Conservation (phyloP, 1,140 invertebrate genomes). For the Mercenaria mercenaria region DNA sequence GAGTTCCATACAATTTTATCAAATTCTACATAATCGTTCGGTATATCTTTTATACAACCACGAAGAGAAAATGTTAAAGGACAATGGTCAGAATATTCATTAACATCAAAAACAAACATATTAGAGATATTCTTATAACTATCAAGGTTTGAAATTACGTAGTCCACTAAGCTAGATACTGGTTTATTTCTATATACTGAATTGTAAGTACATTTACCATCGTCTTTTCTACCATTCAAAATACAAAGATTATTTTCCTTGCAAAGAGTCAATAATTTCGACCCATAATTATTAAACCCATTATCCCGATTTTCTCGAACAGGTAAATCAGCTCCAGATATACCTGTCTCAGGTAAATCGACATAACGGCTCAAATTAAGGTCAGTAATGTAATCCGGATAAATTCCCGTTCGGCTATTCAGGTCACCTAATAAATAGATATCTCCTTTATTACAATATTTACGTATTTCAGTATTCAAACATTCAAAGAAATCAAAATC, state of each 20-base stretch:
- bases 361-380: conserved; percentile 34
- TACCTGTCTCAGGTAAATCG: neutral
- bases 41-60: neutral
- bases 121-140: neutral
- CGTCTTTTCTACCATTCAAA: conserved; percentile 4
- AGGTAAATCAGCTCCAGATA: neutral
- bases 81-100: neutral
- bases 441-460: neutral
- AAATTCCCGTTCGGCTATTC: neutral
- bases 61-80: neutral
- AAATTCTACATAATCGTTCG: neutral
- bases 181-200: neutral
- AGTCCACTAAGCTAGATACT: conserved; percentile 4
- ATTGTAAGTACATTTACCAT: neutral
- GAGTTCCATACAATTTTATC: neutral
- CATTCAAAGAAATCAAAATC: neutral
- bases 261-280: conserved; percentile 10
- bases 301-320: neutral
- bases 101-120: neutral
- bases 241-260: conserved; percentile 35
- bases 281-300: neutral
- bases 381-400: neutral
- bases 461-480: neutral
- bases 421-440: neutral
- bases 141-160: neutral